Conservation (phyloP, 2,797 vertebrate genomes). For the Simalia tracyae region DNA sequence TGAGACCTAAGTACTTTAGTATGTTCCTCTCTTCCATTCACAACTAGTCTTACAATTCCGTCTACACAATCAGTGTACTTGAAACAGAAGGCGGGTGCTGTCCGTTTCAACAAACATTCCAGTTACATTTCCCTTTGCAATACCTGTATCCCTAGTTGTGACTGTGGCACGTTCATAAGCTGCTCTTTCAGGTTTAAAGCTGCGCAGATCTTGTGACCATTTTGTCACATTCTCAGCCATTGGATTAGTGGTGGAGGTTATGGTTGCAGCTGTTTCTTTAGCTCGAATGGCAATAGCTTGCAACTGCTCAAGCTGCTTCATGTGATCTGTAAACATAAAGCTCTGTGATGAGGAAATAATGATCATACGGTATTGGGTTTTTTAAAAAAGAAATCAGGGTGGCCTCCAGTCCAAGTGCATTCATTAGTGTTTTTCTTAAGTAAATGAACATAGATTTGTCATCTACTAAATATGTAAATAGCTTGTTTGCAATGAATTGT, state of each 20-base stretch:
- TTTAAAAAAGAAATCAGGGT: not conserved
- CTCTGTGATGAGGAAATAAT: not conserved
- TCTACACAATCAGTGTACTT: not conserved
- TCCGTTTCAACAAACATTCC: not conserved
- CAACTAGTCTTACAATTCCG: not conserved
- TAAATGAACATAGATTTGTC: not conserved
- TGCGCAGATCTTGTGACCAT: conserved; percentile 86
- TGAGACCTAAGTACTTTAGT: too few species aligned
- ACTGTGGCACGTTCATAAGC: conserved; percentile 81
- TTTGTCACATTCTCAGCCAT: conserved; percentile 80
- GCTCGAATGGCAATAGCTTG: conserved; percentile 77
- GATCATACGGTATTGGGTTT: not conserved
- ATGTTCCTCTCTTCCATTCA: not conserved
- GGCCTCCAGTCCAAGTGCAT: not conserved
- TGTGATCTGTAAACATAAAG: conserved; percentile 71
- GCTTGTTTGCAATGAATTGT: not conserved
- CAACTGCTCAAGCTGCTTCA: conserved; percentile 80
- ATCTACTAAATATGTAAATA: not conserved
- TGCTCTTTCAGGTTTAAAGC: conserved; percentile 80
- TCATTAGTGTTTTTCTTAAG: not conserved
- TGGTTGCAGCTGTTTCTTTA: conserved; percentile 75
- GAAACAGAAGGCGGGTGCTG: not conserved
- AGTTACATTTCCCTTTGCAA: not conserved
- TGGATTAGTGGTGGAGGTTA: conserved; percentile 78
- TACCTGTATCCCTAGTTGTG: conserved; percentile 90